These are phyloP conservation scores for Leptopterna dolabrata DNA, from an alignment of 2,888 invertebrate genomes.

Conservation along the genomic window DNA sequence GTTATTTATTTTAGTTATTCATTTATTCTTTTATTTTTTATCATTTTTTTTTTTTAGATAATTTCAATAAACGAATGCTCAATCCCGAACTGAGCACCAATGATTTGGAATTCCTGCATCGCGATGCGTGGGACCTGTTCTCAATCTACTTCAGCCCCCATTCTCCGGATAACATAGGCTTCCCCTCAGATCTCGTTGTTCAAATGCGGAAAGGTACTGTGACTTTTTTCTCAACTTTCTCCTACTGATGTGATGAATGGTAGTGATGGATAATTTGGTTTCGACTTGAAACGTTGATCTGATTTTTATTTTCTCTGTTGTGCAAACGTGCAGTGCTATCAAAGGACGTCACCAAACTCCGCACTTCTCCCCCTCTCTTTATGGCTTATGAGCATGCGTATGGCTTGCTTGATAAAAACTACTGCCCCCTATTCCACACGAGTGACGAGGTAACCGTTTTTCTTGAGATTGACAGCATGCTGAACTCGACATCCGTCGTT, in stretches of 20 bases:
- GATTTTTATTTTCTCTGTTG: conserved; percentile 29
- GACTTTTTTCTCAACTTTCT: too few species aligned
- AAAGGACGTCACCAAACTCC: conserved; percentile 76
- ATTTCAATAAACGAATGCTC: conserved; percentile 82
- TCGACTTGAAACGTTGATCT: neutral
- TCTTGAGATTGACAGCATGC: neutral
- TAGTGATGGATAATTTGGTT: neutral
- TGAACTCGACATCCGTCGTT: neutral
- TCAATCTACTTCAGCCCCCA: conserved; percentile 75
- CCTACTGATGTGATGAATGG: too few species aligned
- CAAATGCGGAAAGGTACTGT: conserved; percentile 70
- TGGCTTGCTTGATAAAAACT: conserved; percentile 77
- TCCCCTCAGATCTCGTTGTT: conserved; percentile 70
- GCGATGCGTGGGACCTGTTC: conserved; percentile 77
- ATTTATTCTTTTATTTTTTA: too few species aligned
- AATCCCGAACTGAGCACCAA: conserved; percentile 78
- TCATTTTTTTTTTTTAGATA: conserved; percentile 74
- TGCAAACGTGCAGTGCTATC: conserved; percentile 69
- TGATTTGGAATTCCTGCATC: conserved; percentile 74
- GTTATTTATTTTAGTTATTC: too few species aligned
- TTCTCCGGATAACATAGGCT: conserved; percentile 73
- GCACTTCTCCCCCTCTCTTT: conserved; percentile 81
- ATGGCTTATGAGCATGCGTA: conserved; percentile 85
- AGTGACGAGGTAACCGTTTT: conserved; percentile 76
- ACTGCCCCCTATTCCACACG: conserved; percentile 83